Percentiles rank a stretch among this genome's conserved stretches.
Evolutionary conservation across 2,888 invertebrate genomes (phyloP).

Genomic region (Oxycera nigricornis): DNA sequence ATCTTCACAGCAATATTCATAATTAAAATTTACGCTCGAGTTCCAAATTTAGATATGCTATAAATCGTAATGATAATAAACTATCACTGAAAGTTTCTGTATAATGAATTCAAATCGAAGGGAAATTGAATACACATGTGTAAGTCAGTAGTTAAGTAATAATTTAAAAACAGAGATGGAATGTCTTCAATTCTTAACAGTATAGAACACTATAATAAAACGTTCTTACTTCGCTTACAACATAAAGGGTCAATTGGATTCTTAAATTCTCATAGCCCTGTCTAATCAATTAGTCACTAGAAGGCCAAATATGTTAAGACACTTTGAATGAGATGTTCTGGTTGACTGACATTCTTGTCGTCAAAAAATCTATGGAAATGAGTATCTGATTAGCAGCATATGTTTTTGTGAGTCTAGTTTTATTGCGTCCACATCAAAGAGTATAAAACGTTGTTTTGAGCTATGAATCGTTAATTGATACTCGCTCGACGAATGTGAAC

Average conservation of each 20-base stretch:
- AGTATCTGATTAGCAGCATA: background rate
- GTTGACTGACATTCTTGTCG: slow-evolving; percentile 1
- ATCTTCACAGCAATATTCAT: no score
- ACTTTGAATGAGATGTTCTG: slow-evolving; percentile 10
- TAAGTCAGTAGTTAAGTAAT: background rate
- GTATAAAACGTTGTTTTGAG: no score
- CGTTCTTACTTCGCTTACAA: background rate
- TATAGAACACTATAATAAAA: background rate
- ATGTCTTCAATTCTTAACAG: background rate
- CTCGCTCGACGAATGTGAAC: no score
- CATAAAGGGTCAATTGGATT: slow-evolving; percentile 24
- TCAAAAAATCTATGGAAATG: background rate
- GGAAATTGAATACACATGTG: background rate
- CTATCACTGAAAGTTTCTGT: background rate
- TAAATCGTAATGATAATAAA: slow-evolving; percentile 12
- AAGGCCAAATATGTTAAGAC: slow-evolving; percentile 12
- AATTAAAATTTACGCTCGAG: no score
- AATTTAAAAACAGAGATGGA: background rate
- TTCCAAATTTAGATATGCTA: background rate
- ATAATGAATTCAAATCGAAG: background rate
- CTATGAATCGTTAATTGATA: no score
- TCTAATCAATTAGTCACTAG: slow-evolving; percentile 23
- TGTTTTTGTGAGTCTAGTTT: no score
- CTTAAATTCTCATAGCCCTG: slow-evolving; percentile 5
- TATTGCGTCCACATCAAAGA: no score